A percentile compares a stretch with the other conserved stretches of the same genome.
These are phyloP conservation scores for Saccostrea glomerata DNA, from an alignment of 1,140 invertebrate species.

Conservation along the genomic window DNA sequence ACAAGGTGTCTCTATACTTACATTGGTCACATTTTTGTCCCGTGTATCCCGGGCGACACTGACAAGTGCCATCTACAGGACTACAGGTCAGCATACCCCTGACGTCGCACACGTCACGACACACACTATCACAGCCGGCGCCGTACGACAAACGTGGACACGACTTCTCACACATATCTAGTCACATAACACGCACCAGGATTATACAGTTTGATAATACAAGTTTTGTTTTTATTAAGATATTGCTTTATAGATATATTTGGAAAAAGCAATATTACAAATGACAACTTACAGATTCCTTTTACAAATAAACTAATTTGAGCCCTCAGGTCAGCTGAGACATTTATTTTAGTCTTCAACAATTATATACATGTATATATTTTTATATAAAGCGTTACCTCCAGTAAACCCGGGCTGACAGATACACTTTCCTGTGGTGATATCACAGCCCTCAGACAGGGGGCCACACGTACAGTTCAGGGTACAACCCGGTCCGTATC, in stretches of 20 bases:
- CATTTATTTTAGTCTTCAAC: no score
- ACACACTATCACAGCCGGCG: conserved; percentile 55
- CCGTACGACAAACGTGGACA: conserved; percentile 60
- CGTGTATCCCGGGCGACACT: conserved; percentile 67
- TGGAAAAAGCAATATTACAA: no score
- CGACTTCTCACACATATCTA: conserved; percentile 58
- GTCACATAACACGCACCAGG: no score
- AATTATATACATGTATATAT: no score
- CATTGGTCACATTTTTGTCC: conserved; percentile 64
- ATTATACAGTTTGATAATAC: no score
- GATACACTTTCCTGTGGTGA: conserved; percentile 84
- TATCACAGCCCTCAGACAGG: conserved; percentile 84
- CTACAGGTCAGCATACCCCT: conserved; percentile 59
- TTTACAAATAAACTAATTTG: no score
- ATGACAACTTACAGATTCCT: no score
- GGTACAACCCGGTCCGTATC: conserved; percentile 61
- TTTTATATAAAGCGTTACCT: conserved; percentile 47
- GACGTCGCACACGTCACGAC: conserved; percentile 50
- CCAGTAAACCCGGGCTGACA: conserved; percentile 78
- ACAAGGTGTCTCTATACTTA: conserved; percentile 45
- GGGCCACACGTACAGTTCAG: conserved; percentile 73
- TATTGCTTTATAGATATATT: no score
- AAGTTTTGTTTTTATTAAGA: no score
- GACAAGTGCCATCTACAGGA: conserved; percentile 67
- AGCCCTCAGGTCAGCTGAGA: no score